Conservation (phyloP, 1,140 invertebrate genomes). For the Notospermus geniculatus region DNA sequence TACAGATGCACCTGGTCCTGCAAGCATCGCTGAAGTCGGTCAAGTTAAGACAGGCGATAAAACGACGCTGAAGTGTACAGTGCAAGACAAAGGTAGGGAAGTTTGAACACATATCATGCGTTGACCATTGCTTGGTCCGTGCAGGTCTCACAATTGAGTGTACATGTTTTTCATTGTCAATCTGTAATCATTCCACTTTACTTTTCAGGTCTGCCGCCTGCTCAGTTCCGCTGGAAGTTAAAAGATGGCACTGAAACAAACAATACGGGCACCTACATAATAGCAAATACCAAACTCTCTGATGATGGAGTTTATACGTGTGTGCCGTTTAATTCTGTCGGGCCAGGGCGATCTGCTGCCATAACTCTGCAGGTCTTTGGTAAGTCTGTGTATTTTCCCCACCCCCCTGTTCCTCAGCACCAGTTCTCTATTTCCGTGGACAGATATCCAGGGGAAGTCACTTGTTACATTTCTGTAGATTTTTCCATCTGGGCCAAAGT, state of each 20-base stretch:
- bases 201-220: conserved; percentile 28
- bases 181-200: conserved; percentile 1
- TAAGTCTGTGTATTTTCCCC: conserved; percentile 17
- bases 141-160: no score
- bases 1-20: conserved; percentile 25
- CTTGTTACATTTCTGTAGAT: no score
- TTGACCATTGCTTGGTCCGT: no score
- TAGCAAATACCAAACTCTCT: conserved; percentile 19
- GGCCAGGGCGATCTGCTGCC: conserved; percentile 21
- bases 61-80: conserved; percentile 22
- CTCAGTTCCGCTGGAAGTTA: conserved; percentile 34
- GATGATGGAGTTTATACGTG: conserved; percentile 36
- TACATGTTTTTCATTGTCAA: no score
- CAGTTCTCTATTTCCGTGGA: no score
- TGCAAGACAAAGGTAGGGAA: conserved; percentile 4
- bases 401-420: no score
- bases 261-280: conserved; percentile 15
- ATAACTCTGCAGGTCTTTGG: conserved; percentile 31
- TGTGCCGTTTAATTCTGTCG: conserved; percentile 30
- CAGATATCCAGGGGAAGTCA: no score
- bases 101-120: no score
- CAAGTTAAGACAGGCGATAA: conserved; percentile 26
- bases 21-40: conserved; percentile 18
- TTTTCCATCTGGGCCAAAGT: no score
- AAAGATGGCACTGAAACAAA: conserved; percentile 14